phyloP scores from a whole-genome alignment of 1,140 invertebrate species.

The Drosophila rhopaloa region DNA sequence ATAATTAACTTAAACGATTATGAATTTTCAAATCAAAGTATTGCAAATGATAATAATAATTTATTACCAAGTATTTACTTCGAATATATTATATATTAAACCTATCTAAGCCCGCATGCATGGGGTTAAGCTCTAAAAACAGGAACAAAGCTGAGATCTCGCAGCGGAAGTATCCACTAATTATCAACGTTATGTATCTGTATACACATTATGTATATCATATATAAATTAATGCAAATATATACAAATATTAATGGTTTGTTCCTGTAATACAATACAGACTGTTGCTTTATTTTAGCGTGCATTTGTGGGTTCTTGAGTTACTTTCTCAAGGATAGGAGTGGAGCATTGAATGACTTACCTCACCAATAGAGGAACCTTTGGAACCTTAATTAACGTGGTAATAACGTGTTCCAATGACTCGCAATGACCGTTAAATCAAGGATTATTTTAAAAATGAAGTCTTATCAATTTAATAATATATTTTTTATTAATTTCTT shows the following conservation, averaged over 20 bases:
- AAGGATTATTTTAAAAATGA: no score
- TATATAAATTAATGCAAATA: conserved; percentile 53
- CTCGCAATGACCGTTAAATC: no score
- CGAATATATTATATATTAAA: conserved; percentile 61
- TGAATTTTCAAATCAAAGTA: conserved; percentile 58
- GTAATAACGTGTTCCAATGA: no score
- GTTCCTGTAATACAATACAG: conserved; percentile 56
- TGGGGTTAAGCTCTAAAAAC: conserved; percentile 19
- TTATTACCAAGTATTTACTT: conserved; percentile 57
- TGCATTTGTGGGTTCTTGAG: no score
- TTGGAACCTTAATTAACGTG: no score
- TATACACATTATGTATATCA: conserved; percentile 55
- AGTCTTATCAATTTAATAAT: background rate
- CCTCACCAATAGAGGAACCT: no score
- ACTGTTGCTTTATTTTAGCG: background rate
- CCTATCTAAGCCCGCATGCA: conserved; percentile 16
- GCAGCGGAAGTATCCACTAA: conserved; percentile 24
- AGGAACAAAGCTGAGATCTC: conserved; percentile 20
- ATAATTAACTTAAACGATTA: conserved; percentile 63
- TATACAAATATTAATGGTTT: conserved; percentile 75
- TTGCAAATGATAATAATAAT: conserved; percentile 41
- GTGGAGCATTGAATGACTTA: no score
- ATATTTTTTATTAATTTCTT: conserved; percentile 13
- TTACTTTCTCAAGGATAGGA: no score
- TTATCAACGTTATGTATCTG: conserved; percentile 62